phyloP scores from a whole-genome alignment of 2,888 invertebrate genomes.

The Pocota personata region DNA sequence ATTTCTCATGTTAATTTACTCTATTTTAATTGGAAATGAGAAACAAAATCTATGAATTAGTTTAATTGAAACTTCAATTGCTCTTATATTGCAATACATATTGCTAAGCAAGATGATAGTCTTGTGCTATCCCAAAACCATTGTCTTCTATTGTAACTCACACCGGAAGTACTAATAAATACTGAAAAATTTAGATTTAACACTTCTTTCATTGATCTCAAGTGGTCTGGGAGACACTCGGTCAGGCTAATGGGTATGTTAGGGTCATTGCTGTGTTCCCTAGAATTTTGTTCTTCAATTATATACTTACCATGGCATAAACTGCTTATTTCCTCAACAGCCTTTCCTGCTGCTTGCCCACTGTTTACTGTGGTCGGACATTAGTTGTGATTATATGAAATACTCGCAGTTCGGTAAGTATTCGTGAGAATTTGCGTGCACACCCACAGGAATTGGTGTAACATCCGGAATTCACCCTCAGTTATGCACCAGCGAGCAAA shows the following conservation, averaged over 20 bases:
- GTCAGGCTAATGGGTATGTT: background rate
- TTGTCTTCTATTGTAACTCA: background rate
- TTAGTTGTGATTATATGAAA: constrained; percentile 22
- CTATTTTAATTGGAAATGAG: constrained; percentile 12
- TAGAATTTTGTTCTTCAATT: constrained; percentile 22
- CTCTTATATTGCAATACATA: background rate
- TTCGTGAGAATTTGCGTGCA: constrained; percentile 42
- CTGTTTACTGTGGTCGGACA: constrained; percentile 24
- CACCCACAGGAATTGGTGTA: constrained; percentile 22
- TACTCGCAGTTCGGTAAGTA: constrained; percentile 15
- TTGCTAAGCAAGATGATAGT: background rate
- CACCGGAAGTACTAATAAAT: constrained; percentile 40
- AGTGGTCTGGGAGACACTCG: constrained; percentile 15
- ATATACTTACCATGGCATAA: constrained; percentile 13
- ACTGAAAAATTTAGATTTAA: constrained; percentile 23
- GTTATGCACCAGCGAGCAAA: constrained; percentile 42
- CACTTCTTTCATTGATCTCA: constrained; percentile 30
- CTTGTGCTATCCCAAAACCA: background rate
- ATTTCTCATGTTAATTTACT: constrained; percentile 17
- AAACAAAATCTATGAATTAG: constrained; percentile 6
- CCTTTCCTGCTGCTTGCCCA: constrained; percentile 7
- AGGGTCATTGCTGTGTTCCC: constrained; percentile 1
- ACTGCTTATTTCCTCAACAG: constrained; percentile 20
- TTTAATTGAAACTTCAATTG: constrained; percentile 15
- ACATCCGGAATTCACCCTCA: constrained; percentile 48